Percentiles rank a stretch among this genome's conserved stretches.
These are phyloP conservation scores for Salmo trutta DNA, from an alignment of 2,797 vertebrate species.

Conservation along the genomic window DNA sequence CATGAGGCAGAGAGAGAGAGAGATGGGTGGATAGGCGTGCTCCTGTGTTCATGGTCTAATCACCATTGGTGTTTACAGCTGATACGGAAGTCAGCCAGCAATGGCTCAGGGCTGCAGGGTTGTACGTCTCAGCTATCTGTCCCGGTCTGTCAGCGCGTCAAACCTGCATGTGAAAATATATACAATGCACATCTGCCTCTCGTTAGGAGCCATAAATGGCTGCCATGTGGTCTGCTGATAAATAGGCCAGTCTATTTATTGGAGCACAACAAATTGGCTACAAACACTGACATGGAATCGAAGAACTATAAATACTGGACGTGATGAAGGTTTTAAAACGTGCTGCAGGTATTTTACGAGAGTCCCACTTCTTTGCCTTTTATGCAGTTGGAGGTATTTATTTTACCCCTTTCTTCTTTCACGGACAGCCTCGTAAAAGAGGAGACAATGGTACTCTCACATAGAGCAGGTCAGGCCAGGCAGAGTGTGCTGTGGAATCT, in stretches of 20 bases:
- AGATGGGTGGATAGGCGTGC: constrained; percentile 15
- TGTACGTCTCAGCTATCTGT: constrained; percentile 76
- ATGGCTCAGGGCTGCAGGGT: constrained; percentile 52
- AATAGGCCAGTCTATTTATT: constrained; percentile 85
- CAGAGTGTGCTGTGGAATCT: constrained; percentile 34
- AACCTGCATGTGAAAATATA: constrained; percentile 80
- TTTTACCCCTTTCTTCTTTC: constrained; percentile 72
- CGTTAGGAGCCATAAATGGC: constrained; percentile 84
- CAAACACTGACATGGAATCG: constrained; percentile 84
- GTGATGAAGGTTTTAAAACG: constrained; percentile 81
- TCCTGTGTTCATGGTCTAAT: constrained; percentile 69
- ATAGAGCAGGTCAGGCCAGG: constrained; percentile 47
- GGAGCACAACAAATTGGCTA: constrained; percentile 85
- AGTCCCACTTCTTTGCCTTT: constrained; percentile 66
- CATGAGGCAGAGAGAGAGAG: constrained; percentile 62
- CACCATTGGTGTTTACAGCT: constrained; percentile 70
- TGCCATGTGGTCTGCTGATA: constrained; percentile 86
- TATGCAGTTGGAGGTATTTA: constrained; percentile 69
- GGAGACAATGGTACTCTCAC: constrained; percentile 65
- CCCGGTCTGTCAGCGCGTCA: constrained; percentile 74
- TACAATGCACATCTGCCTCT: constrained; percentile 87
- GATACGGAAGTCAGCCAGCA: constrained; percentile 51
- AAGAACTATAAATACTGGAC: constrained; percentile 78
- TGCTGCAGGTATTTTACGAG: constrained; percentile 79
- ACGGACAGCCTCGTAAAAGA: constrained; percentile 70